These are phyloP conservation scores for Catocala nupta DNA, from an alignment of 2,888 invertebrate species.

Conservation along the genomic window DNA sequence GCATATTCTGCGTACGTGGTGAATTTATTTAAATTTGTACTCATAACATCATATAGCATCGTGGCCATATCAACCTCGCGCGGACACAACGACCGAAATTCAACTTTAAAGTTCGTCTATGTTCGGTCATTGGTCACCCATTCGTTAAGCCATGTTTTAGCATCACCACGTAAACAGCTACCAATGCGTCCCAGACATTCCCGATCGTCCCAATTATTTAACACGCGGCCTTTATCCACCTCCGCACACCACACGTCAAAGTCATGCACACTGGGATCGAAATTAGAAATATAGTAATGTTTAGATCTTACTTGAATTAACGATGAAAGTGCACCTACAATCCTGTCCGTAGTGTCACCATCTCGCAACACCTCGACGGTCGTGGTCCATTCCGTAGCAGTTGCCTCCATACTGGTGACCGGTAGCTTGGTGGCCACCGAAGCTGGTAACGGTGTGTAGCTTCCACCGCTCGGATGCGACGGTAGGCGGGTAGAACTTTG, in stretches of 20 bases:
- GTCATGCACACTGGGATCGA: constrained; percentile 29
- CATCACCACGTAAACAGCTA: constrained; percentile 5
- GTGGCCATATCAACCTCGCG: constrained; percentile 28
- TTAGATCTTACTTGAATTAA: constrained; percentile 2
- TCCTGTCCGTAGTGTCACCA: neutral
- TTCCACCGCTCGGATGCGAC: too few species aligned
- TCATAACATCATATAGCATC: constrained; percentile 36
- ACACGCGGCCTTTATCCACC: constrained; percentile 23
- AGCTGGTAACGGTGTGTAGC: too few species aligned
- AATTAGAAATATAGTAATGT: constrained; percentile 17
- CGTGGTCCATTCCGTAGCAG: too few species aligned
- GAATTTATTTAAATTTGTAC: constrained; percentile 28
- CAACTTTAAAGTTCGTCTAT: constrained; percentile 39
- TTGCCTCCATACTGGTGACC: too few species aligned
- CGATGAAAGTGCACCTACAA: constrained; percentile 5
- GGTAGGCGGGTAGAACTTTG: too few species aligned
- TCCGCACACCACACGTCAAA: constrained; percentile 34
- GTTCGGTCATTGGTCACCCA: constrained; percentile 36
- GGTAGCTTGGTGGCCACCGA: too few species aligned
- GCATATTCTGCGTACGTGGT: constrained; percentile 42
- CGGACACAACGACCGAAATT: constrained; percentile 39
- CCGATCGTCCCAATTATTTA: constrained; percentile 5
- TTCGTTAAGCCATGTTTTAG: constrained; percentile 11
- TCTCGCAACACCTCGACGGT: too few species aligned
- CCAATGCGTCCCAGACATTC: constrained; percentile 9